Evolutionary conservation across 2,797 vertebrate species (phyloP), one percentile per base, ranked within the genome.

Genomic region (Florisuga fusca): DNA sequence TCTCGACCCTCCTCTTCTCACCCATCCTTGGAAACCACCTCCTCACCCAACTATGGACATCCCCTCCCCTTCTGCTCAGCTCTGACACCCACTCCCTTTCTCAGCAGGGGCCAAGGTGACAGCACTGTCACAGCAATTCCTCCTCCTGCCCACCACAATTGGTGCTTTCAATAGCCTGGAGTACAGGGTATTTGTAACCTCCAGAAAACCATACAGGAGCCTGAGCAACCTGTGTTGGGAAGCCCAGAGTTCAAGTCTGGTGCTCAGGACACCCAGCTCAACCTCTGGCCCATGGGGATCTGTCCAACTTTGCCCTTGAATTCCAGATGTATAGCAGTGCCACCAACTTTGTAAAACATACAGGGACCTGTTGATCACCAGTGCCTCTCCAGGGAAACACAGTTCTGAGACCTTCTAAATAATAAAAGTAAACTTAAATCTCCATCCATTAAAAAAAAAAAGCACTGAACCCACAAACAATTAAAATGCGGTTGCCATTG

Each of bases 11-110:
- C 36, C 12, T 38, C 31, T 89, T 93, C 78, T 92, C 67, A 83
- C 16, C 29, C 84, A 76, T 71, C 64, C 78, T 89, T 71, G 63
- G 74, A 89, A 90, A 88, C 57, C 79, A 76, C 69, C 83, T 84
- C 64, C 20, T 68, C 45, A 63, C 58, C 26, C 53, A 61, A 61
- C 10, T 2, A 1, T 0, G 4, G 62, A 46, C 71, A 92, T 80
- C 45, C 41, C 87, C 75, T 79, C 45, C 51, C 53, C 38, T 89
- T 73, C 74, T 69, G 9, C 50, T 77, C 41, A 80, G 29, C 69
- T 36, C 46, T 48, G 48, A 69, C 77, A 86, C 86, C 43, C 74
- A 53, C 59, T 85, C 72, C 27, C 33, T 89, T 73, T 83, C 45
- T 83, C 75, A 85, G 46, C 57, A 45, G 53, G 21, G 53, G 9